phyloP scores from a whole-genome alignment of 2,797 vertebrate species.

The Enteromius anoplus region DNA sequence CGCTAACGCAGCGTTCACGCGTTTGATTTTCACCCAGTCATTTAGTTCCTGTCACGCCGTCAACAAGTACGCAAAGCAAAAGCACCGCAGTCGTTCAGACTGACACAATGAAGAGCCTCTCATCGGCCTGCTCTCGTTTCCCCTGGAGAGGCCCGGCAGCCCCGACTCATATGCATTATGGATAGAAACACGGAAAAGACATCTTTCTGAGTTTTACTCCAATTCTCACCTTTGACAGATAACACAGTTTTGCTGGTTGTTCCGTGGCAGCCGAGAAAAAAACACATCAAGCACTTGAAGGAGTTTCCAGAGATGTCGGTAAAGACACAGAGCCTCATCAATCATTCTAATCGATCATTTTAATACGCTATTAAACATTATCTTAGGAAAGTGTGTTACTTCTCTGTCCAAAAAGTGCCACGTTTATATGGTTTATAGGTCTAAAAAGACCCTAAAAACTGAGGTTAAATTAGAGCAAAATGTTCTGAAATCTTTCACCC shows the following conservation, averaged over 20 bases:
- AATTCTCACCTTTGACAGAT: constrained; percentile 19
- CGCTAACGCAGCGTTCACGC: constrained; percentile 27
- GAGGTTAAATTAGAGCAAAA: no score
- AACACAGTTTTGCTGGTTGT: neutral
- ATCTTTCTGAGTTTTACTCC: constrained; percentile 23
- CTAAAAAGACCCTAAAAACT: no score
- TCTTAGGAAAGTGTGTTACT: neutral
- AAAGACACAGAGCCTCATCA: neutral
- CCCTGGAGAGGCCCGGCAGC: neutral
- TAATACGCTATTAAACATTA: neutral
- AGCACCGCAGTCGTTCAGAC: constrained; percentile 4
- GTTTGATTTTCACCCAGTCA: neutral
- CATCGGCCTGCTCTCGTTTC: neutral
- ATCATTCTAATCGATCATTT: no score
- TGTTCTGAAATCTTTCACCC: neutral
- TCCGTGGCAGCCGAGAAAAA: constrained; percentile 23
- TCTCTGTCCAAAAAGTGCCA: neutral
- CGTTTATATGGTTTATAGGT: no score
- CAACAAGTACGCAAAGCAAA: constrained; percentile 7
- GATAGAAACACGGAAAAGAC: constrained; percentile 4
- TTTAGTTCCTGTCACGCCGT: neutral
- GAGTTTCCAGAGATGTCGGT: neutral
- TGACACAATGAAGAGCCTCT: constrained; percentile 18
- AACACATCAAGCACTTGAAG: constrained; percentile 10
- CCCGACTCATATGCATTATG: constrained; percentile 10